These are phyloP conservation scores for Drosophila trapezifrons DNA, from an alignment of 1,140 invertebrate species.

Conservation along the genomic window DNA sequence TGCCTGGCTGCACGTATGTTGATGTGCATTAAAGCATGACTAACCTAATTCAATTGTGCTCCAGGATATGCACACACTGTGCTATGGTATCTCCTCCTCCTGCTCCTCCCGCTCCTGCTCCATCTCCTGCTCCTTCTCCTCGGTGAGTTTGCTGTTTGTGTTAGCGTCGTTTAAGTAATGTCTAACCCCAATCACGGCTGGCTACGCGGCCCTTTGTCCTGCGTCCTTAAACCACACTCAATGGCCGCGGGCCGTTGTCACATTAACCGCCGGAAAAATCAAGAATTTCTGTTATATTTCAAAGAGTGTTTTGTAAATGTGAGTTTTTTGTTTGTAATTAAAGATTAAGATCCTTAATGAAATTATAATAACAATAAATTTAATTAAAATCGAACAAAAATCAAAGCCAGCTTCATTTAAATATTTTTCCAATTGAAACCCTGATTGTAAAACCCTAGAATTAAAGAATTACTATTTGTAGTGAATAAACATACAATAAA, in stretches of 20 bases:
- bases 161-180: slow-evolving; percentile 70
- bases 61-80: slow-evolving; percentile 74
- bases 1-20: slow-evolving; percentile 78
- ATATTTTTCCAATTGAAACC: no score
- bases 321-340: not conserved
- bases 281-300: not conserved
- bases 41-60: slow-evolving; percentile 83
- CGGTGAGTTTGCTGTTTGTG: slow-evolving; percentile 27
- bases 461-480: no score
- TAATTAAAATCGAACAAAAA: no score
- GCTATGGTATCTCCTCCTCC: slow-evolving; percentile 13
- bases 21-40: slow-evolving; percentile 83
- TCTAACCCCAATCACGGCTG: slow-evolving; percentile 59
- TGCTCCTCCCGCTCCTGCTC: not conserved
- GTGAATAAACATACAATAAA: no score
- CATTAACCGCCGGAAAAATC: slow-evolving; percentile 28
- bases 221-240: slow-evolving; percentile 26
- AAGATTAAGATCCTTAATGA: no score
- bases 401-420: no score
- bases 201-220: slow-evolving; percentile 39
- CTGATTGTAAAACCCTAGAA: no score
- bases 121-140: slow-evolving; percentile 4
- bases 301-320: not conserved
- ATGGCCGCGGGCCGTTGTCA: slow-evolving; percentile 38
- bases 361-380: no score